These are phyloP conservation scores for Ceratina calcarata DNA, from an alignment of 1,140 invertebrate species.

Conservation along the genomic window DNA sequence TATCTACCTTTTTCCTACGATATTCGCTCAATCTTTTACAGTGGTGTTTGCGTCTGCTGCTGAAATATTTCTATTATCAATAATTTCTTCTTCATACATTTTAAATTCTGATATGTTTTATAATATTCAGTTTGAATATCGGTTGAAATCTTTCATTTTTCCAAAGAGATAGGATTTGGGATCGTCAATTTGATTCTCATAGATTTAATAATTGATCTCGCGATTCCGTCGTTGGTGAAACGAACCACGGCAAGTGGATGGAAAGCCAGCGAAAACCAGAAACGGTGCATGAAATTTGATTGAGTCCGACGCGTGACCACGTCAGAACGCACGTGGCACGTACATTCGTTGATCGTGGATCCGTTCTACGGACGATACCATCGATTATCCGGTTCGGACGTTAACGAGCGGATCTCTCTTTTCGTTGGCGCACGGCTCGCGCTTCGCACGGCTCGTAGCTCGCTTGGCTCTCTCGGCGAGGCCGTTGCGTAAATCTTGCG, in stretches of 20 bases:
- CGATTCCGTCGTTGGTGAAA: neutral
- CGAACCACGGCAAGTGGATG: neutral
- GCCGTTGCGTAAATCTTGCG: slow-evolving; percentile 74
- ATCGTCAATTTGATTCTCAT: no score
- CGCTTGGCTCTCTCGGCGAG: slow-evolving; percentile 59
- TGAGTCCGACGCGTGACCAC: neutral
- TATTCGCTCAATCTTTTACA: neutral
- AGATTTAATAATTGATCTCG: neutral
- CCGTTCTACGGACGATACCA: slow-evolving; percentile 41
- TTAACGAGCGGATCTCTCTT: slow-evolving; percentile 65
- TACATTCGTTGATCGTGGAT: slow-evolving; percentile 21
- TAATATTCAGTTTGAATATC: no score
- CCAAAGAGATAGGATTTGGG: no score
- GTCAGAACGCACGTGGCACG: neutral
- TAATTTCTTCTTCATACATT: no score
- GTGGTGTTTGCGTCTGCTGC: no score
- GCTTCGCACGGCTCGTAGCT: slow-evolving; percentile 31
- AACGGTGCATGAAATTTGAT: slow-evolving; percentile 17
- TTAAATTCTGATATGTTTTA: no score
- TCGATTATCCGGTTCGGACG: slow-evolving; percentile 60
- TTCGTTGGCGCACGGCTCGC: slow-evolving; percentile 58
- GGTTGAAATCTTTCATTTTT: no score
- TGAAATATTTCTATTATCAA: no score
- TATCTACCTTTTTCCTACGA: neutral
- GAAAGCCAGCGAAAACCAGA: neutral